phyloP scores from a whole-genome alignment of 2,113 vertebrate species.

The Setophaga kirtlandii region DNA sequence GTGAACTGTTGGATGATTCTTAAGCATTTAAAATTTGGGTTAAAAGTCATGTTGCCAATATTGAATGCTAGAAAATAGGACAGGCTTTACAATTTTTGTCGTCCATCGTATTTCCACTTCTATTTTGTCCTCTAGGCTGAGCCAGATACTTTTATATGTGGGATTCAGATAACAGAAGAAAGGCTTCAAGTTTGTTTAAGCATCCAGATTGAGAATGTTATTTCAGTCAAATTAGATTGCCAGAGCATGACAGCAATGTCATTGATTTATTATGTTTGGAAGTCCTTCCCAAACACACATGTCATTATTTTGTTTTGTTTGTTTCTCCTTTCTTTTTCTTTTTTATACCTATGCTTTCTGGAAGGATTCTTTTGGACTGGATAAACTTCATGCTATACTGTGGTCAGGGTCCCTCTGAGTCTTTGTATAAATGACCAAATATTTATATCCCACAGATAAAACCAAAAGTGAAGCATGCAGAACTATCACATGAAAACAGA shows the following conservation, averaged over 20 bases:
- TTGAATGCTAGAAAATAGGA: neutral
- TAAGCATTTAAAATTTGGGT: neutral
- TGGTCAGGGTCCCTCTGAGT: neutral
- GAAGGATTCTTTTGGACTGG: neutral
- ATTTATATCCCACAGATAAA: neutral
- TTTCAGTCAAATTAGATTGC: neutral
- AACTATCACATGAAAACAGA: neutral
- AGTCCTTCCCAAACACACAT: neutral
- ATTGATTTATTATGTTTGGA: neutral
- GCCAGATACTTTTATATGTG: neutral
- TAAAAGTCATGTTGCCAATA: neutral
- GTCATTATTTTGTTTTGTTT: neutral
- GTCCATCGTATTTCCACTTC: neutral
- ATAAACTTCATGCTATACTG: neutral
- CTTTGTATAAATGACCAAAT: neutral
- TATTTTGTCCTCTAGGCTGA: neutral
- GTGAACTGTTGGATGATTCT: neutral
- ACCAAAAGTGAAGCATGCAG: neutral
- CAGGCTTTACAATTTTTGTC: neutral
- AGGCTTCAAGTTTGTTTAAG: neutral
- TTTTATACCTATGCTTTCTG: neutral
- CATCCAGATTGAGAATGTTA: neutral
- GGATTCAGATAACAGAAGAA: neutral
- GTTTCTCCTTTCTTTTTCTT: neutral
- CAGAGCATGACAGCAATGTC: neutral